These are phyloP conservation scores for Coranthus polyacanthus DNA, from an alignment of 2,797 vertebrate genomes.

Conservation along the genomic window DNA sequence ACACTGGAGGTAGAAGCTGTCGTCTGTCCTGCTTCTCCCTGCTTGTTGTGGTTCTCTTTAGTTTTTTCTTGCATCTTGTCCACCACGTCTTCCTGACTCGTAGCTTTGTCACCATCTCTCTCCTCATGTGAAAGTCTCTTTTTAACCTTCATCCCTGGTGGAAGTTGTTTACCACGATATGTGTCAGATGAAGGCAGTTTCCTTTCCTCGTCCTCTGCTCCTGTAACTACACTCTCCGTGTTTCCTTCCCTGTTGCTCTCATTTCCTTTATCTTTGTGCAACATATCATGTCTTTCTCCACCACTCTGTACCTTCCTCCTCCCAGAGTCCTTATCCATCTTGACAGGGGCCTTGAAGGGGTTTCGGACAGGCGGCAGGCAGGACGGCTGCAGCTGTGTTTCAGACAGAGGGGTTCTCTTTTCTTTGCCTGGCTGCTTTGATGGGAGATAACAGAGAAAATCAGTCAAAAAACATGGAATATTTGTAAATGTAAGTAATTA, in stretches of 20 bases:
- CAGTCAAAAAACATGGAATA: not conserved
- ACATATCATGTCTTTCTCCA: slow-evolving; percentile 7
- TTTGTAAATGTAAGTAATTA: too few relatives aligned
- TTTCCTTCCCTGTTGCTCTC: slow-evolving; percentile 49
- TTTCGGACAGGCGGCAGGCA: slow-evolving; percentile 84
- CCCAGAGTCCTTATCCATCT: slow-evolving; percentile 72
- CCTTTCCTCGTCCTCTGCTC: slow-evolving; percentile 50
- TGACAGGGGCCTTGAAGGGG: slow-evolving; percentile 88
- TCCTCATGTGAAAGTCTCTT: slow-evolving; percentile 72
- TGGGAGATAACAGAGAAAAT: not conserved
- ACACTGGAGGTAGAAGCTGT: not conserved
- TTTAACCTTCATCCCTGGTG: slow-evolving; percentile 78
- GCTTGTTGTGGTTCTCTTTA: not conserved
- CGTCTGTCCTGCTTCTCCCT: not conserved
- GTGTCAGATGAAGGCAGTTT: slow-evolving; percentile 48
- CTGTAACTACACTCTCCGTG: not conserved
- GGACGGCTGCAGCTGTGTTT: slow-evolving; percentile 51
- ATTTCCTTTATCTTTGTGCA: slow-evolving; percentile 17
- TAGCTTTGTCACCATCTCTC: slow-evolving; percentile 7
- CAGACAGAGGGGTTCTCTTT: slow-evolving; percentile 58
- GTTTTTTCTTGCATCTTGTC: slow-evolving; percentile 13
- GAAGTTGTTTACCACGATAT: slow-evolving; percentile 70
- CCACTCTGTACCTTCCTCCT: slow-evolving; percentile 73
- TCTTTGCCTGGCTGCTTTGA: slow-evolving; percentile 81
- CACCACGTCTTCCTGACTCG: not conserved